A percentile compares a stretch with the other conserved stretches of the same genome.
phyloP scores from a whole-genome alignment of 2,113 vertebrate genomes.

The Rattus rattus region DNA sequence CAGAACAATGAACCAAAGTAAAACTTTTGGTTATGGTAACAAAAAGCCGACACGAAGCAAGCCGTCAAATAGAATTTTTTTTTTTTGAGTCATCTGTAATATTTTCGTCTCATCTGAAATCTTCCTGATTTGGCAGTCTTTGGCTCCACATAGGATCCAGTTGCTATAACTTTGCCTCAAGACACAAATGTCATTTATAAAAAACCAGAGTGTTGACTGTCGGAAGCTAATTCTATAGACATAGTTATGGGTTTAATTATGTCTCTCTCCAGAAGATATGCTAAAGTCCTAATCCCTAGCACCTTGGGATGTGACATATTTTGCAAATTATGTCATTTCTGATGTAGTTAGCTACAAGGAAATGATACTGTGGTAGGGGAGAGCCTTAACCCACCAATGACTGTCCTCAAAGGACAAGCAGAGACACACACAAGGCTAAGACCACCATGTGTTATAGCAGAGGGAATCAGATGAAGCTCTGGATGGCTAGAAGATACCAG shows the following conservation, averaged over 20 bases:
- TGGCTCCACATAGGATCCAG: not conserved
- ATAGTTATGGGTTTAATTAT: not conserved
- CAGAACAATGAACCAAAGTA: not conserved
- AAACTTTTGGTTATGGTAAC: not conserved
- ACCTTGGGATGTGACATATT: not conserved
- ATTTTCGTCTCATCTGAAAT: constrained; percentile 15
- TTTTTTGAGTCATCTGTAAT: not conserved
- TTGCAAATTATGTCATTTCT: not conserved
- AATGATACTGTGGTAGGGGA: not conserved
- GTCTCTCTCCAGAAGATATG: not conserved
- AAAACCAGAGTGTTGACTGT: not conserved
- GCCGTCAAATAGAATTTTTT: not conserved
- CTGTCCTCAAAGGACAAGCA: not conserved
- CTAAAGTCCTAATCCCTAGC: not conserved
- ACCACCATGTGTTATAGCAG: not conserved
- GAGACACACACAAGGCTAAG: not conserved
- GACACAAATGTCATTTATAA: constrained; percentile 13
- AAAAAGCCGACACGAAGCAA: not conserved
- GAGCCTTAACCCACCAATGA: not conserved
- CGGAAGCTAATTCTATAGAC: constrained; percentile 1
- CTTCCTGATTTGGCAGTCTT: not conserved
- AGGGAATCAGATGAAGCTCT: not conserved
- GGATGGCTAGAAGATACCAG: not conserved
- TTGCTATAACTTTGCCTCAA: not conserved
- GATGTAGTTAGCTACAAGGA: not conserved